These are phyloP conservation scores for Calidris pygmaea DNA, from an alignment of 2,113 vertebrate species.

Conservation along the genomic window DNA sequence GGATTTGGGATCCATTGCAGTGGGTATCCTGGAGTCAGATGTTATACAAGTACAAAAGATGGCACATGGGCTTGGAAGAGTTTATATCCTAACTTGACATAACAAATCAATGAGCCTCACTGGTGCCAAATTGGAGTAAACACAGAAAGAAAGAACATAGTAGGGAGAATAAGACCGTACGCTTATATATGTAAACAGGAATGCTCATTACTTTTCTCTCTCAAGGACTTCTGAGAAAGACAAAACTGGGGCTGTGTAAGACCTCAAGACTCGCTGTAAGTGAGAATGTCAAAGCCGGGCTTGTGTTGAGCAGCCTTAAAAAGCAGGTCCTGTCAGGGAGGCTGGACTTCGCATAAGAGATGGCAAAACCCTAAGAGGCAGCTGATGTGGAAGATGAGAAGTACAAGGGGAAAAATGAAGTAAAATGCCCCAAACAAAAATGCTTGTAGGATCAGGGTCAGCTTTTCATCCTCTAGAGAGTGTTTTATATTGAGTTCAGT, in stretches of 20 bases:
- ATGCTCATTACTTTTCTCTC: neutral
- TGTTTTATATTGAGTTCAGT: neutral
- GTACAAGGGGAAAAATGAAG: neutral
- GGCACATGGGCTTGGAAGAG: neutral
- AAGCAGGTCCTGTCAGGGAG: neutral
- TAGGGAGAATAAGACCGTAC: neutral
- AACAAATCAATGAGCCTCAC: neutral
- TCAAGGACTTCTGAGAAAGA: neutral
- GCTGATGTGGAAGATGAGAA: neutral
- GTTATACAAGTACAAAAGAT: neutral
- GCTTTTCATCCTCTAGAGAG: neutral
- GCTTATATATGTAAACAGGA: neutral
- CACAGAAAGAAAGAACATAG: neutral
- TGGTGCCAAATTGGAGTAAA: neutral
- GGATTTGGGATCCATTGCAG: neutral
- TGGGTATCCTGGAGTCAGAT: neutral
- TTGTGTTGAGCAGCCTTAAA: neutral
- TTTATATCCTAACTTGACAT: neutral
- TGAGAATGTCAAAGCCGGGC: neutral
- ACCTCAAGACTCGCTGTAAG: fast-evolving
- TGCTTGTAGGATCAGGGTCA: neutral
- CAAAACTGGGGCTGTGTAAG: neutral
- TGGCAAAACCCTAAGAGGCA: neutral
- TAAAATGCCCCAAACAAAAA: neutral
- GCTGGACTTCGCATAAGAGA: neutral